phyloP scores from a whole-genome alignment of 2,797 vertebrate genomes.

The Bucorvus abyssinicus region DNA sequence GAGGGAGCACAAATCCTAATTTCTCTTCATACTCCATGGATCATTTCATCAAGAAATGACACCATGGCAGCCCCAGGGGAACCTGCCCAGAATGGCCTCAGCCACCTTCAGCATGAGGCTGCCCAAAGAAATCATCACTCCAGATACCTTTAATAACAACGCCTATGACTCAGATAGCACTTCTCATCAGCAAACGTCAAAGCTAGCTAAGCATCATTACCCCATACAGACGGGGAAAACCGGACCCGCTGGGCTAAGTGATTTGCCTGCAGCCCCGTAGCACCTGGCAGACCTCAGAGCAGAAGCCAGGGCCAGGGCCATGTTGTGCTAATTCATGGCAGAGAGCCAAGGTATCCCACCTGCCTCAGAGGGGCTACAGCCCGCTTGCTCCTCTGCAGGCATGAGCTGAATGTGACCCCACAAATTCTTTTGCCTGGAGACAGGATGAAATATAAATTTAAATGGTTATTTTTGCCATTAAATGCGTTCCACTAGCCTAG shows the following conservation, averaged over 20 bases:
- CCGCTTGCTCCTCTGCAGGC: background rate
- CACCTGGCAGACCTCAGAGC: constrained; percentile 53
- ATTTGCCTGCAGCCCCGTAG: constrained; percentile 37
- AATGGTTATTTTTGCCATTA: background rate
- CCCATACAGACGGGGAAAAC: constrained; percentile 53
- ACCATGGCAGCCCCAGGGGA: background rate
- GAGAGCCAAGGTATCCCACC: background rate
- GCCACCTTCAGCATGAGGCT: background rate
- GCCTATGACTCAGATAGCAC: background rate
- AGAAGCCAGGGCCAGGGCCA: constrained; percentile 7
- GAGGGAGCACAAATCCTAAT: background rate
- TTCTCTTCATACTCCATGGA: background rate
- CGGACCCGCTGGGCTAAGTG: constrained; percentile 1
- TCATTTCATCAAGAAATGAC: background rate
- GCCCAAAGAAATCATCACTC: background rate
- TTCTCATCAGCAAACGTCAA: background rate
- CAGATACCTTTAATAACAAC: background rate
- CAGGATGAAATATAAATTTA: constrained; percentile 7
- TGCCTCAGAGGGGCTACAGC: background rate
- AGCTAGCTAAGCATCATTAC: constrained; percentile 44
- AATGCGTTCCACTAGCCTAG: background rate
- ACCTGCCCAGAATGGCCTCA: background rate
- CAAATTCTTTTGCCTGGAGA: background rate
- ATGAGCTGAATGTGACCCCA: background rate
- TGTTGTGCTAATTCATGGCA: background rate